These are phyloP conservation scores for Eilema griseolum DNA, from an alignment of 2,888 invertebrate genomes.

Conservation along the genomic window DNA sequence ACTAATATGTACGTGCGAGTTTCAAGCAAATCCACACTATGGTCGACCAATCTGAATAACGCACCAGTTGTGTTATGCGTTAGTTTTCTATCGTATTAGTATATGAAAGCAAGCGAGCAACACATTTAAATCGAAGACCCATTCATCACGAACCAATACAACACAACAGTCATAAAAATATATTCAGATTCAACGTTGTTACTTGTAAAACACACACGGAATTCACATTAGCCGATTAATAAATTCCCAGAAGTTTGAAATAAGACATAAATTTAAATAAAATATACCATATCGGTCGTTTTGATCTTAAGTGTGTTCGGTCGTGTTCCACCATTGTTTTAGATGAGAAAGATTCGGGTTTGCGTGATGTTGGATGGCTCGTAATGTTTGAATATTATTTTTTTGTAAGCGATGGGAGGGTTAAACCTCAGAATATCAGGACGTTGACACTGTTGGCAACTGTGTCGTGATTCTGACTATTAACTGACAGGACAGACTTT, in stretches of 20 bases:
- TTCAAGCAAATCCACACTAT: background rate
- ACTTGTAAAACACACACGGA: conserved; percentile 74
- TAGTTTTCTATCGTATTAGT: background rate
- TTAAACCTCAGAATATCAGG: conserved; percentile 39
- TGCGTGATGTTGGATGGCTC: conserved; percentile 61
- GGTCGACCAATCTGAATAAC: background rate
- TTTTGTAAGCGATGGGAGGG: conserved; percentile 41
- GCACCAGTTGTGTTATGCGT: too few relatives aligned
- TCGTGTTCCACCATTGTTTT: conserved; percentile 70
- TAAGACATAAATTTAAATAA: conserved; percentile 86
- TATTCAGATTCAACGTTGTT: conserved; percentile 66
- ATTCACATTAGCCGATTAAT: conserved; percentile 86
- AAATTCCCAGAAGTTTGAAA: conserved; percentile 81
- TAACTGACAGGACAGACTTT: conserved; percentile 5
- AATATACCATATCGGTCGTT: conserved; percentile 76
- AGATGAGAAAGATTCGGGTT: conserved; percentile 64
- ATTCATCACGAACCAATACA: conserved; percentile 28
- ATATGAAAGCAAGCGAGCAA: background rate
- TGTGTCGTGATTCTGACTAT: conserved; percentile 13
- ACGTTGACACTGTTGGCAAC: conserved; percentile 34
- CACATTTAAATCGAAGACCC: background rate
- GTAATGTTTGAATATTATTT: conserved; percentile 61
- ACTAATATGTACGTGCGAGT: too few relatives aligned
- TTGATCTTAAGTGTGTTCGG: conserved; percentile 71
- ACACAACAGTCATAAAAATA: conserved; percentile 50